Evolutionary conservation across 2,113 vertebrate species (phyloP).

Genomic region (Melanostigma gelatinosum): DNA sequence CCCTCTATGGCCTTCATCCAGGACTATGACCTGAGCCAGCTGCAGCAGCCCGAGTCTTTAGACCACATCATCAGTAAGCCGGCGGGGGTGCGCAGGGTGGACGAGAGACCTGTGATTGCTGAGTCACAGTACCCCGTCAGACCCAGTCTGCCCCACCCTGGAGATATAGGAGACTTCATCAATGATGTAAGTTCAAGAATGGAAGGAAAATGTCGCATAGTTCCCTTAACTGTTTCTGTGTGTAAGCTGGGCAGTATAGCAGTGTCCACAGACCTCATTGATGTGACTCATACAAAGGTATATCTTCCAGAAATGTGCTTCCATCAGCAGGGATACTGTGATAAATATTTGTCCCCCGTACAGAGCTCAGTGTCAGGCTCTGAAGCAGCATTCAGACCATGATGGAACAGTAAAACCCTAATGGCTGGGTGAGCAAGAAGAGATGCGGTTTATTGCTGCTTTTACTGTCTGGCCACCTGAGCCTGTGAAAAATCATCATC

Average conservation of each 20-base stretch:
- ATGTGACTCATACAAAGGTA: background rate
- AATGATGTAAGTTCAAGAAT: conserved; percentile 87
- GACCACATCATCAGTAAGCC: conserved; percentile 94
- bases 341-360: conserved; percentile 3
- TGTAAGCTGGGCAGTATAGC: background rate
- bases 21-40: conserved; percentile 91
- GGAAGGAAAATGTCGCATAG: background rate
- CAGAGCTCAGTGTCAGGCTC: conserved; percentile 21
- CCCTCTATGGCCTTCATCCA: conserved; percentile 41
- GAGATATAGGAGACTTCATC: conserved; percentile 98
- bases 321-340: background rate
- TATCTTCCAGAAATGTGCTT: conserved; percentile 2
- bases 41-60: conserved; percentile 96
- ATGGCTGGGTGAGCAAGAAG: conserved; percentile 34
- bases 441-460: conserved; percentile 36
- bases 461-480: conserved; percentile 41
- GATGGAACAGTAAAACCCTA: conserved; percentile 45
- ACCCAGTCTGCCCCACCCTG: conserved; percentile 93
- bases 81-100: conserved; percentile 91
- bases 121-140: conserved; percentile 95
- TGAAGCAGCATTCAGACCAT: conserved; percentile 20
- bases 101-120: conserved; percentile 94
- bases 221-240: background rate
- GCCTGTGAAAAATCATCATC: conserved; percentile 32
- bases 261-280: background rate